Evolutionary conservation across 1,140 invertebrate genomes (phyloP), one percentile per base, ranked within the genome.

Genomic region (Dendroctonus valens): DNA sequence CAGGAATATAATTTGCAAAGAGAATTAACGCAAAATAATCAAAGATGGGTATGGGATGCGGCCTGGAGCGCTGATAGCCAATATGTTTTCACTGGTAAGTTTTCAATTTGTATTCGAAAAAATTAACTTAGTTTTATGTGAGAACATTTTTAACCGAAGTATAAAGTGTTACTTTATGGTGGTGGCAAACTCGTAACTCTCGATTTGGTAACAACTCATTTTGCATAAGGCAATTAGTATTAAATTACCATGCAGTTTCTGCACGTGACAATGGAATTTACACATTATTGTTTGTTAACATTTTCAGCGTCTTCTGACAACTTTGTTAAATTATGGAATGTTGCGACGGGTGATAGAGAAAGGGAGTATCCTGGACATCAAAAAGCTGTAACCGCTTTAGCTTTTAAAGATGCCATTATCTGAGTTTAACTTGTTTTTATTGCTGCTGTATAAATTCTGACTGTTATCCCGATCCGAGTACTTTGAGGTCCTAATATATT

Each of bases 31-130:
- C 85, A 89, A 65, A 89, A 91, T 48, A 87, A 86, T 39, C 92
- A 96, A 79, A 83, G 93, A 76, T 99, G 97, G 97, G 94, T 99
- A 9, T 99, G 97, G 97, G 96, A 98, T 82, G 91, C 91, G 58
- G 95, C 93, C 51, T 99, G 99, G 78, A 97, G 93, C 77, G 89
- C 91, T 26, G 96, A 99, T 81, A 97, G 94, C 0, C 89, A 96
- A 74, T 98, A 96, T 77, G 83, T 98, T 54, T 89, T 99, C 68
- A 96, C 94, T 76, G 93, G 93, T 92, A 80, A 72, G 48, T 71
- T 26, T 26, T 26, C 26, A 26, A 3, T 26, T 26, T 3, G 26
- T 26, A 26, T 26, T 42, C 38, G 41, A 42, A 41, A 7, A 38
- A 40, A 55, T 55, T 5, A 4, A 51, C 15, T 2, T 12, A n/a